A percentile compares a stretch with the other conserved stretches of the same genome.
Evolutionary conservation across 2,113 vertebrate genomes (phyloP).

Genomic region (Sceloporus tristichus): DNA sequence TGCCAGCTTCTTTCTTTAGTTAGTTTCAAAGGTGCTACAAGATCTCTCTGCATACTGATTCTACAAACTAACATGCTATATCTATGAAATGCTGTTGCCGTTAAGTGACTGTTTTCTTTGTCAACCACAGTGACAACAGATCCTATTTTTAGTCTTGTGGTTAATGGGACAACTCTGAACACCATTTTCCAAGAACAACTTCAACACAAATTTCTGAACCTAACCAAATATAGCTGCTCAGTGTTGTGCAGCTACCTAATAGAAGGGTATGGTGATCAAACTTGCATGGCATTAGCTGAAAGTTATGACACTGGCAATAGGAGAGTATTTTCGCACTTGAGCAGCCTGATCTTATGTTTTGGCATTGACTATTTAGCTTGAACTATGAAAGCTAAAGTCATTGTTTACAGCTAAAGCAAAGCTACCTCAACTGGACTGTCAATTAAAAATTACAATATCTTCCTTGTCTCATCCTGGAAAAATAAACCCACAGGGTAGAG

Average conservation of each 20-base stretch:
- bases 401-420: neutral
- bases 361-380: neutral
- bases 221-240: slow-evolving; percentile 81
- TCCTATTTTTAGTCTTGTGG: slow-evolving; percentile 83
- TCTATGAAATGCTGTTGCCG: slow-evolving; percentile 45
- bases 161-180: slow-evolving; percentile 85
- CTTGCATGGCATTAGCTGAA: slow-evolving; percentile 82
- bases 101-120: slow-evolving; percentile 7
- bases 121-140: neutral
- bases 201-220: slow-evolving; percentile 82
- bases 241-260: slow-evolving; percentile 93
- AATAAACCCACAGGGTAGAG: no score
- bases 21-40: no score
- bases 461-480: no score
- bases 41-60: no score
- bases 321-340: slow-evolving; percentile 57
- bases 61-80: no score
- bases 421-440: neutral
- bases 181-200: slow-evolving; percentile 83
- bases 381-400: neutral
- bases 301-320: slow-evolving; percentile 91
- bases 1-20: no score
- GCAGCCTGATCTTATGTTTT: neutral
- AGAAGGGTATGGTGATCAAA: slow-evolving; percentile 91
- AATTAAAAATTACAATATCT: no score